Evolutionary conservation across 1,140 invertebrate species (phyloP).

Genomic region (Aradophagus sp.): DNA sequence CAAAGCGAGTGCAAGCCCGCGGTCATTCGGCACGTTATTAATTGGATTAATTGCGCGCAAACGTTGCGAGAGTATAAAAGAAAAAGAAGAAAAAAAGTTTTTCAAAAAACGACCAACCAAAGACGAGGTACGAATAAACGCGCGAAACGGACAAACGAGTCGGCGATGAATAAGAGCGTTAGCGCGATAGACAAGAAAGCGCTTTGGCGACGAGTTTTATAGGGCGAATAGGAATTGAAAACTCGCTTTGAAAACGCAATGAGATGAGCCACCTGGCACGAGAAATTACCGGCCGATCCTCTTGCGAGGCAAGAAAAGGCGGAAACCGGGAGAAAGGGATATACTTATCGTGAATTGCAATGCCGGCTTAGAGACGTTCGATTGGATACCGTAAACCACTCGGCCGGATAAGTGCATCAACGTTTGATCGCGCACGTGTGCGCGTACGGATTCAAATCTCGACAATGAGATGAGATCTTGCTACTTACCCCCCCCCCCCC

Average conservation of each 20-base stretch:
- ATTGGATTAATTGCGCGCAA: constrained; percentile 27
- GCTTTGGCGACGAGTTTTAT: constrained; percentile 51
- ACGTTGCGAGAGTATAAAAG: constrained; percentile 13
- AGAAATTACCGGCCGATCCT: constrained; percentile 40
- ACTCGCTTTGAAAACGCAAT: constrained; percentile 48
- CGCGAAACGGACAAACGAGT: constrained; percentile 49
- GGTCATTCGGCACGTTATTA: constrained; percentile 20
- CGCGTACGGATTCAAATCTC: constrained; percentile 33
- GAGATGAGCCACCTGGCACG: constrained; percentile 44
- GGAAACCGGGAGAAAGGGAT: constrained; percentile 54
- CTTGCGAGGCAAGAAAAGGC: constrained; percentile 46
- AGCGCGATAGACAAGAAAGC: constrained; percentile 44
- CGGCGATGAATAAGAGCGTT: constrained; percentile 40
- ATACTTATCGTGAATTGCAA: constrained; percentile 54
- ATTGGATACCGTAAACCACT: constrained; percentile 50
- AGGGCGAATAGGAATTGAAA: constrained; percentile 52
- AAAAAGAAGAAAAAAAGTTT: no score
- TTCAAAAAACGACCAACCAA: no score
- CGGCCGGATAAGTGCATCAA: constrained; percentile 50
- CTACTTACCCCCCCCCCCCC: no score
- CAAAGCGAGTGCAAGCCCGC: no score
- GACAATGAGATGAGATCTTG: constrained; percentile 25
- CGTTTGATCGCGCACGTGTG: constrained; percentile 48
- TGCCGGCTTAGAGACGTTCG: constrained; percentile 47
- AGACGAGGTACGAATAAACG: constrained; percentile 45